These are phyloP conservation scores for Psix sp. DNA, from an alignment of 1,140 invertebrate species.

Conservation along the genomic window DNA sequence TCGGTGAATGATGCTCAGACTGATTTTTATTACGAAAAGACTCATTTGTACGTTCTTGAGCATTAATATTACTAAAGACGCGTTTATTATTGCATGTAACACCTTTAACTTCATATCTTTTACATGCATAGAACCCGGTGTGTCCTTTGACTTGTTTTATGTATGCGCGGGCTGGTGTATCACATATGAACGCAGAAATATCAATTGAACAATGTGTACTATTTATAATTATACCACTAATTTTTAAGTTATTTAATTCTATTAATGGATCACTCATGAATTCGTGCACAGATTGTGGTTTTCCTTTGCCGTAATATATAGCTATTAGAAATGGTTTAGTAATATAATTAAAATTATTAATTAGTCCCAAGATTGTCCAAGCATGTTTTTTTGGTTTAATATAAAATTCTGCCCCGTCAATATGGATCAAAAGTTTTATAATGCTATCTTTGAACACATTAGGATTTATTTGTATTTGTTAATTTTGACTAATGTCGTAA, in stretches of 20 bases:
- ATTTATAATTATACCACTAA: not conserved
- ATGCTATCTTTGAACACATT: not conserved
- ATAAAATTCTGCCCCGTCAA: not conserved
- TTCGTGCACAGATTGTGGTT: not conserved
- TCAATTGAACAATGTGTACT: not conserved
- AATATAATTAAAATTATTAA: not conserved
- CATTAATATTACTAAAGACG: not conserved
- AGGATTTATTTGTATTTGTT: not conserved
- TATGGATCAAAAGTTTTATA: not conserved
- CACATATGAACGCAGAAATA: not conserved
- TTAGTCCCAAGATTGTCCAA: not conserved
- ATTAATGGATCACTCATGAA: not conserved
- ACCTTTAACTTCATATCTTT: not conserved
- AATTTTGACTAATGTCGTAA: too few species aligned
- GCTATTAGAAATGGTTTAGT: not conserved
- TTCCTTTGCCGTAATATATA: slow-evolving; percentile 1
- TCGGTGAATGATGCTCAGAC: not conserved
- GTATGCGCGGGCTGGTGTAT: not conserved
- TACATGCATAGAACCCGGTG: slow-evolving; percentile 8
- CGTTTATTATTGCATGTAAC: not conserved
- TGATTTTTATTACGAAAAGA: not conserved
- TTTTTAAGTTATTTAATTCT: slow-evolving; percentile 12
- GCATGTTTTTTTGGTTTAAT: not conserved
- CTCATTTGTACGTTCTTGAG: not conserved
- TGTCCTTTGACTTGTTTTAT: not conserved